These are phyloP conservation scores for Drosophila parvula DNA, from an alignment of 1,140 invertebrate genomes.

Conservation along the genomic window DNA sequence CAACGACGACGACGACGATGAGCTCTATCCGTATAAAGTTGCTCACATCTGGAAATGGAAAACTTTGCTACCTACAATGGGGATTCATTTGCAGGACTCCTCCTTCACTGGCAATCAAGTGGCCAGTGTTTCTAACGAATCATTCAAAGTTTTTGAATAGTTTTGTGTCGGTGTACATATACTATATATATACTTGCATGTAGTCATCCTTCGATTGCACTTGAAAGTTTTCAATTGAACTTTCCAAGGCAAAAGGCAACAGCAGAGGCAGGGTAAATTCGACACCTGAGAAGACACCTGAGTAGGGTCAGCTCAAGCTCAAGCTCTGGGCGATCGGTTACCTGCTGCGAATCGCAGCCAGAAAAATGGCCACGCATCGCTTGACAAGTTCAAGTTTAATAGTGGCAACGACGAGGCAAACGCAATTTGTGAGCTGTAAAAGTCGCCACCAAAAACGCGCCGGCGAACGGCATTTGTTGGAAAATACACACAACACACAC, in stretches of 20 bases:
- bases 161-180: slow-evolving; percentile 7
- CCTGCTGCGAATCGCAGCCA: slow-evolving; percentile 9
- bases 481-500: slow-evolving; percentile 1
- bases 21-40: slow-evolving; percentile 34
- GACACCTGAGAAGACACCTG: slow-evolving; percentile 38
- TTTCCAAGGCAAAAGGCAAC: slow-evolving; percentile 31
- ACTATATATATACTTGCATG: too few species aligned
- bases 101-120: slow-evolving; percentile 16
- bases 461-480: slow-evolving; percentile 55
- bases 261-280: background rate
- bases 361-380: slow-evolving; percentile 61
- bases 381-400: slow-evolving; percentile 76
- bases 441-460: slow-evolving; percentile 48
- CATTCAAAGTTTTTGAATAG: slow-evolving; percentile 54
- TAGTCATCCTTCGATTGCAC: slow-evolving; percentile 43
- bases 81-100: slow-evolving; percentile 36
- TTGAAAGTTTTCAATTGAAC: slow-evolving; percentile 71
- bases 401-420: slow-evolving; percentile 32
- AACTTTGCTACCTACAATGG: slow-evolving; percentile 43
- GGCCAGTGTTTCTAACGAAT: slow-evolving; percentile 60
- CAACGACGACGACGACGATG: background rate
- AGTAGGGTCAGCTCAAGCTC: slow-evolving; percentile 22
- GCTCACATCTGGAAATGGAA: background rate
- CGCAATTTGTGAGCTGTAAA: slow-evolving; percentile 47
- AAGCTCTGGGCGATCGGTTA: slow-evolving; percentile 31